Evolutionary conservation across 2,888 invertebrate species (phyloP), one percentile per base, ranked within the genome.

Genomic region (Pegoplata infirma): DNA sequence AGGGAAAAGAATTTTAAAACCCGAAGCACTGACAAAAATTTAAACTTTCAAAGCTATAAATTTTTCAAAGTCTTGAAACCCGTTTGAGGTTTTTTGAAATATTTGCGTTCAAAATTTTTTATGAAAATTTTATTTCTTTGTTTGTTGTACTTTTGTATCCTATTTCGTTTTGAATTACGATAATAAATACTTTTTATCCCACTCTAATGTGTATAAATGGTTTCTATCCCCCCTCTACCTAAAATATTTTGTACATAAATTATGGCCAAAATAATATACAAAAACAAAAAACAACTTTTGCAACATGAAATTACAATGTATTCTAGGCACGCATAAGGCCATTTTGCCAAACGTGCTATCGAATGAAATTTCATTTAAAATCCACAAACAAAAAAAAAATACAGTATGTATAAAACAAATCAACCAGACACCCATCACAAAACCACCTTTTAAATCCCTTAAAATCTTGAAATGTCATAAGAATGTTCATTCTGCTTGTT

Each of bases 261-360:
- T 80, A 79, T 77, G 56, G 61, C 69, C 36, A 64, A 63, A 66
- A 14, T 28, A 47, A 53, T n/a, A n/a, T n/a, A n/a, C 44, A 46
- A 58, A 23, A 61, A 69, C n/a, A 77, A 66, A 69, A 63, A 47
- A 51, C 59, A 75, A 67, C 44, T 61, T 71, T 73, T 66, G 77
- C 69, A 76, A 63, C 49, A 66, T 55, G 36, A 79, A 66, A 76
- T 67, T 47, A 59, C 59, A 73, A 88, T 86, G 85, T 88, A 88
- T 88, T 88, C 88, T 75, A 84, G 83, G 86, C 88, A 88, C 88
- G 88, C 88, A 88, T 85, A 81, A 82, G 81, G 86, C 87, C 88
- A 88, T 87, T 86, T 87, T 88, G 85, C 84, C 17, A 81, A 88
- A 88, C 88, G 88, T 88, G 88, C 86, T 85, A 85, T 83, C 82